Percentiles rank a stretch among this genome's conserved stretches.
Evolutionary conservation across 2,888 invertebrate species (phyloP).

Genomic region (Gonocerus acuteangulatus): DNA sequence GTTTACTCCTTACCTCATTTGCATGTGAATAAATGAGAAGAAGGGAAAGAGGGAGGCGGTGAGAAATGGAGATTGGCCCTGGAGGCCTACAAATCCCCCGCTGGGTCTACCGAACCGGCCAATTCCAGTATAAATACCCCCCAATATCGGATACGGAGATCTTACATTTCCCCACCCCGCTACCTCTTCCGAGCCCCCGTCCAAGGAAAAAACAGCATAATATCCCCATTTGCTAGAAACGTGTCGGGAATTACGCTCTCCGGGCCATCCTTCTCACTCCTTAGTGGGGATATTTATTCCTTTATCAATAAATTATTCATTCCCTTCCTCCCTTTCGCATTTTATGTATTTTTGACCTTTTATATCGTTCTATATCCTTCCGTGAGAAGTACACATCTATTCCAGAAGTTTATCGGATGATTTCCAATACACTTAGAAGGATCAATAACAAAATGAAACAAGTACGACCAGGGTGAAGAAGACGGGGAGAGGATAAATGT

Average conservation of each 20-base stretch:
- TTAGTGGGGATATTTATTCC: neutral
- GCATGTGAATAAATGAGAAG: conserved; percentile 36
- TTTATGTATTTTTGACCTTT: neutral
- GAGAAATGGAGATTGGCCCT: neutral
- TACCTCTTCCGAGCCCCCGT: neutral
- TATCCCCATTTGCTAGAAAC: conserved; percentile 8
- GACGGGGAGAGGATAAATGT: too few species aligned
- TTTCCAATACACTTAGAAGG: too few species aligned
- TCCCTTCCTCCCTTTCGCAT: neutral
- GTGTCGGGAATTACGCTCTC: conserved; percentile 5
- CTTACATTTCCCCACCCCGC: neutral
- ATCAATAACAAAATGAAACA: too few species aligned
- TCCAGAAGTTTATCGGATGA: too few species aligned
- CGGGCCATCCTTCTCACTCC: neutral
- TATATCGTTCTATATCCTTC: too few species aligned
- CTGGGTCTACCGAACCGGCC: too few species aligned
- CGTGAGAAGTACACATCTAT: too few species aligned
- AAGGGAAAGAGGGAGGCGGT: conserved; percentile 3
- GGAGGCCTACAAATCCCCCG: too few species aligned
- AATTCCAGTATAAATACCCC: too few species aligned
- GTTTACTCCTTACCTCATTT: conserved; percentile 37
- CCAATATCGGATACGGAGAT: too few species aligned
- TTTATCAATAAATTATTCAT: conserved; percentile 15
- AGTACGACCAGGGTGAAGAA: too few species aligned
- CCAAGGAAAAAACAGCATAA: conserved; percentile 2